Base-by-base conservation (phyloP, 2,888 invertebrate genomes). In the Lapara coniferarum region DNA sequence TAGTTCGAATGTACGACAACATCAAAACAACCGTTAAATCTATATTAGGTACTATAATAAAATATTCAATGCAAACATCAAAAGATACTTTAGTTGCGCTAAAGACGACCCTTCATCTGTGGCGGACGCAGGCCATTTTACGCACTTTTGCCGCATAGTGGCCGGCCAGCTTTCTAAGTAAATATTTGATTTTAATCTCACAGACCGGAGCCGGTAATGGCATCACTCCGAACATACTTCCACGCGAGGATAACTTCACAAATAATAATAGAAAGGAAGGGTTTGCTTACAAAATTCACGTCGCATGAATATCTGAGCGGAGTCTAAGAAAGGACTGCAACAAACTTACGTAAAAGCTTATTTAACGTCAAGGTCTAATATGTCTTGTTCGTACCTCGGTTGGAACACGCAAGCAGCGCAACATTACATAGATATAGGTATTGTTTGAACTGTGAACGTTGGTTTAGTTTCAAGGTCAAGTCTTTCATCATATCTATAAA, bases 131-230 rank as follows among this genome's bases (percentile, higher is more conserved):
- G 71, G 69, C 66, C 53, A n/a, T 66, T 66, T 57, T 57, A 57
- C 49, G 57, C 51, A 19, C 49, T 30, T n/a, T 67, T 57, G 52
- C 67, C 67, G 63, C 71, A 51, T 66, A 72, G 71, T 69, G 69
- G 73, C 71, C 58, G 53, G 72, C 59, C 74, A 58, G 73, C 71
- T 70, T 73, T 70, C 74, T 74, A 74, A 77, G 74, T 87, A 83
- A 85, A 87, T 88, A 86, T 87, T 88, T 86, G 82, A 87, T 85
- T 81, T 75, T 73, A 72, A 74, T 71, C 76, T 75, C 76, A 67
- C 75, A 70, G 63, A 70, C 75, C 73, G 70, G 69, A 68, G 68
- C 71, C 74, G 66, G 77, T 78, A 80, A 82, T 78, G 75, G 78
- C 76, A 77, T 78, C 74, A 79, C 74, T 70, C 72, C 72, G 75